phyloP scores from a whole-genome alignment of 2,797 vertebrate species.

The Tangara arthus region DNA sequence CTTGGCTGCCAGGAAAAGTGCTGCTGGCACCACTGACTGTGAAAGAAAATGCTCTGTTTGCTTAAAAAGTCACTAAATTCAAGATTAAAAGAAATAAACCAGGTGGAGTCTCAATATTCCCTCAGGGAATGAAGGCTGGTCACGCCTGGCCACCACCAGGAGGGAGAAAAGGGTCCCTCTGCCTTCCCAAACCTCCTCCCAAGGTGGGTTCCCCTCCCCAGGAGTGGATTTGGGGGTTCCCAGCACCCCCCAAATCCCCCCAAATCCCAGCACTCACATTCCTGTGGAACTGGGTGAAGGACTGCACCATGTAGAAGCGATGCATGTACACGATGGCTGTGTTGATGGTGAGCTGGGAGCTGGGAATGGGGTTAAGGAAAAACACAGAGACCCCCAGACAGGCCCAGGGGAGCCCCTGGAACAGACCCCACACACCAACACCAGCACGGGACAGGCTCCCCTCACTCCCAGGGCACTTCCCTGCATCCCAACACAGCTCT shows the following conservation, averaged over 20 bases:
- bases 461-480: background rate
- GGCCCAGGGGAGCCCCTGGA: background rate
- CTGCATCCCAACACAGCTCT: background rate
- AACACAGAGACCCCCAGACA: too few relatives aligned
- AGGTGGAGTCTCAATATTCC: fast-evolving
- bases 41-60: background rate
- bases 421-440: fast-evolving
- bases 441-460: fast-evolving
- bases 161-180: background rate
- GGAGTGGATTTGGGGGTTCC: background rate
- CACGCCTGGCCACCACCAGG: fast-evolving
- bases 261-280: constrained; percentile 82
- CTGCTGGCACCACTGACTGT: constrained; percentile 84
- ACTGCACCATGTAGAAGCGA: constrained; percentile 95
- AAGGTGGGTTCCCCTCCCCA: background rate
- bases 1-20: constrained; percentile 91
- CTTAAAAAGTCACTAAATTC: constrained; percentile 28
- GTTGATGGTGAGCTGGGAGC: constrained; percentile 93
- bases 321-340: constrained; percentile 97
- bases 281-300: constrained; percentile 91
- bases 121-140: fast-evolving
- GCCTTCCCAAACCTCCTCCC: background rate
- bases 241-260: fast-evolving
- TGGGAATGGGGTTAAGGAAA: constrained; percentile 76
- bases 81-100: fast-evolving